Evolutionary conservation across 2,797 vertebrate species (phyloP).

Genomic region (Eulemur albifrons): DNA sequence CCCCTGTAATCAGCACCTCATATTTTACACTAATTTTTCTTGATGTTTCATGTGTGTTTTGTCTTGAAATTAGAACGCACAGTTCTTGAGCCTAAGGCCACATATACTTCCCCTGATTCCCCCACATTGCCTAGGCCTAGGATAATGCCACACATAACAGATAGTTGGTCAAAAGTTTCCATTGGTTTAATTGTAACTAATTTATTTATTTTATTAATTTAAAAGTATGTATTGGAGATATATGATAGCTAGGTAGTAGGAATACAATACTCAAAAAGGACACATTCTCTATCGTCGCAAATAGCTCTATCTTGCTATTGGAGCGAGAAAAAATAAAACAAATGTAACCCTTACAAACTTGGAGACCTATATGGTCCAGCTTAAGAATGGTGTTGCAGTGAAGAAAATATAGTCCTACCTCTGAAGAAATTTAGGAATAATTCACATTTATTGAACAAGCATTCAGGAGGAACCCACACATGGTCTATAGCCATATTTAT

Average conservation of each 20-base stretch:
- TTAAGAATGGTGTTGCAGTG: background rate
- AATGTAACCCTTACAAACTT: background rate
- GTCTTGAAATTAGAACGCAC: background rate
- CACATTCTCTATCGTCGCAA: background rate
- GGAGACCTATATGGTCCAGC: background rate
- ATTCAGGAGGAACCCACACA: background rate
- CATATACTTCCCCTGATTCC: background rate
- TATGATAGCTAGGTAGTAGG: background rate
- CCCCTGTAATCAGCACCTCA: background rate
- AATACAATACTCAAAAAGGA: background rate
- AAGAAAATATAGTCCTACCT: background rate
- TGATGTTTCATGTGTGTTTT: background rate
- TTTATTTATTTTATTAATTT: background rate
- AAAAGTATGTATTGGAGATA: background rate
- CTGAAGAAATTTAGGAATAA: conserved; percentile 35
- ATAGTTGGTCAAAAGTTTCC: background rate
- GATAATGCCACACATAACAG: background rate
- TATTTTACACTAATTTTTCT: background rate
- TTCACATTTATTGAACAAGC: background rate
- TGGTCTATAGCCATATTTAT: background rate
- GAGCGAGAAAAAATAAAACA: background rate
- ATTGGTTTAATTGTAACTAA: background rate
- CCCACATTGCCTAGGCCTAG: background rate
- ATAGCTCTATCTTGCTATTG: background rate
- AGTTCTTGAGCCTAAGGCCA: background rate